A percentile compares a stretch with the other conserved stretches of the same genome.
phyloP scores from a whole-genome alignment of 2,797 vertebrate species.

The Otus scops region DNA sequence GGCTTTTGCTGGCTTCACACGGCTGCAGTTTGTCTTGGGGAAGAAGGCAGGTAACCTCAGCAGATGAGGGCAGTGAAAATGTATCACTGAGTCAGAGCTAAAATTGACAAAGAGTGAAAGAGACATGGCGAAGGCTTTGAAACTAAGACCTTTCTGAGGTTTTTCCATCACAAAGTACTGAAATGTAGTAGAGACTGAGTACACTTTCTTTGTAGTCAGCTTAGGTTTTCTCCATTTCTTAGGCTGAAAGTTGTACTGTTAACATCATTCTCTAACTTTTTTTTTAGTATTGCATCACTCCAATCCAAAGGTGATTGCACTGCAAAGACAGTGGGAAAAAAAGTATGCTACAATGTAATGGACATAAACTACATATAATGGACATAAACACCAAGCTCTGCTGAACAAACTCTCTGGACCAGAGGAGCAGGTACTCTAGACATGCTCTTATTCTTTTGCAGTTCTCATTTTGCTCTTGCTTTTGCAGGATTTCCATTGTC shows the following conservation, averaged over 20 bases:
- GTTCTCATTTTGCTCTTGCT: neutral
- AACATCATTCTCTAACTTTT: neutral
- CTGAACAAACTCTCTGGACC: too few relatives aligned
- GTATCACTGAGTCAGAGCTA: neutral
- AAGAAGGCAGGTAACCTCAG: neutral
- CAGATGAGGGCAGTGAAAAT: neutral
- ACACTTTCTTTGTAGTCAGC: neutral
- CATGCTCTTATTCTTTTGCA: neutral
- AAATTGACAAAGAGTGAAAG: neutral
- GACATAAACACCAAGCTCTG: neutral
- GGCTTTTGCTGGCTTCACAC: neutral
- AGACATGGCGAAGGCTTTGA: neutral
- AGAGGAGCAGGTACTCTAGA: neutral
- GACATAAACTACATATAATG: neutral
- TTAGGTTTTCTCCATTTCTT: neutral
- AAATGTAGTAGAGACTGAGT: neutral
- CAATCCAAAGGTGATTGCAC: neutral
- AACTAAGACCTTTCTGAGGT: neutral
- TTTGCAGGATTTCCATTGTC: neutral
- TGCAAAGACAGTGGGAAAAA: neutral
- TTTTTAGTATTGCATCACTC: neutral
- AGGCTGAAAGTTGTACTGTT: neutral
- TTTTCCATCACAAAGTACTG: neutral
- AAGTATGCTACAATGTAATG: fast-evolving
- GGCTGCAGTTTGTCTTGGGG: neutral